These are phyloP conservation scores for Taurulus bubalis DNA, from an alignment of 2,113 vertebrate species.

Conservation along the genomic window DNA sequence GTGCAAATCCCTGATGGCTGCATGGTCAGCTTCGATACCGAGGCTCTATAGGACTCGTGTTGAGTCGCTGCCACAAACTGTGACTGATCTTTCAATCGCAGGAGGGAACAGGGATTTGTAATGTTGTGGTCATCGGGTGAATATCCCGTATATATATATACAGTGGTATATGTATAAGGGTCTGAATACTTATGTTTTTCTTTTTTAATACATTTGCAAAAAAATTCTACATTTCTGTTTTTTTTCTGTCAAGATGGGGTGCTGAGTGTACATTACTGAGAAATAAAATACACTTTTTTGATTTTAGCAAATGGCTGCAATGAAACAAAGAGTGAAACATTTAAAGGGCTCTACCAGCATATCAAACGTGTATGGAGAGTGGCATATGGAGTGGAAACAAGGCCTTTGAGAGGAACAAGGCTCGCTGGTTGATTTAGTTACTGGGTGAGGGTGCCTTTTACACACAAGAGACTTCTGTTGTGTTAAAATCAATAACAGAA, in stretches of 20 bases:
- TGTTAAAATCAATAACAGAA: neutral
- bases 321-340: no score
- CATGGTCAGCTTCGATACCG: neutral
- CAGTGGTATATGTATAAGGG: no score
- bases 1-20: neutral
- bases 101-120: neutral
- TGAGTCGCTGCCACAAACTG: neutral
- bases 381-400: conserved; percentile 4
- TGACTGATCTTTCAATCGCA: conserved; percentile 10
- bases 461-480: neutral
- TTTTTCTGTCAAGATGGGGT: no score
- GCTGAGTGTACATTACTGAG: no score
- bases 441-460: neutral
- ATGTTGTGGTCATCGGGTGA: neutral
- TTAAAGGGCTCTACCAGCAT: neutral
- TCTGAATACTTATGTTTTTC: no score
- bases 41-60: neutral
- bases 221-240: no score
- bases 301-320: no score
- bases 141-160: neutral
- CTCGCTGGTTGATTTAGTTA: neutral
- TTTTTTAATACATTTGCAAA: no score
- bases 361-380: neutral
- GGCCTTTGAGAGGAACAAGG: neutral
- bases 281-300: no score